Percentiles rank a stretch among this genome's conserved stretches.
phyloP scores from a whole-genome alignment of 2,797 vertebrate genomes.

The Melanotaenia pygmaea region DNA sequence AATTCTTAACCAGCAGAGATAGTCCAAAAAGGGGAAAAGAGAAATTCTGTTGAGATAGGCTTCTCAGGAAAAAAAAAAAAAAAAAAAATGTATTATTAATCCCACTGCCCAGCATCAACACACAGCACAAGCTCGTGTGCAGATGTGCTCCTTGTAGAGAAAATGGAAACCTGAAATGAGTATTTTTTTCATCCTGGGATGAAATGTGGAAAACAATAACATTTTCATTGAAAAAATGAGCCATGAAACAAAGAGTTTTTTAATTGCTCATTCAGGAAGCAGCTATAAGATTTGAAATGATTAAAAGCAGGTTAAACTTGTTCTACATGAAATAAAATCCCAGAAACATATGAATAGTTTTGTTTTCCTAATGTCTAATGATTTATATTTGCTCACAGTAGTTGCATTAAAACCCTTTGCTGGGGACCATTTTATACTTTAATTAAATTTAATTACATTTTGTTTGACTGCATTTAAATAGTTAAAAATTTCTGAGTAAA shows the following conservation, averaged over 20 bases:
- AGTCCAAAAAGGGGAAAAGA: conserved; percentile 49
- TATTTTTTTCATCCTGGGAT: background rate
- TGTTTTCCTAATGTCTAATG: background rate
- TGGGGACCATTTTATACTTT: no score
- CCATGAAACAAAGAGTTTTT: background rate
- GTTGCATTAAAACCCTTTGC: no score
- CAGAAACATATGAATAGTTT: background rate
- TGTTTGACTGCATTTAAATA: no score
- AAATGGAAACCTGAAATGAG: conserved; percentile 20
- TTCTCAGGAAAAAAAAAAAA: conserved; percentile 61
- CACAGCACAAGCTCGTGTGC: conserved; percentile 1
- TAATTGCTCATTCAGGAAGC: conserved; percentile 11
- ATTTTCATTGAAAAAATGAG: background rate
- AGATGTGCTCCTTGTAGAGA: conserved; percentile 26
- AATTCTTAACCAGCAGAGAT: conserved; percentile 69
- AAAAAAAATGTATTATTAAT: conserved; percentile 71
- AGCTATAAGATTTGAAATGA: conserved; percentile 25
- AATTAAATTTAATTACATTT: no score
- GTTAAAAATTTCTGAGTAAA: no score
- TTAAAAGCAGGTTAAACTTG: conserved; percentile 1
- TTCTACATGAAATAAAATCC: background rate
- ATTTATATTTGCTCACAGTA: no score
- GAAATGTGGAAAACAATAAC: conserved; percentile 12
- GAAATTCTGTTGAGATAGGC: conserved; percentile 70
- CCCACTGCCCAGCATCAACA: conserved; percentile 32